Base-by-base conservation (phyloP, 2,797 vertebrate genomes). In the Lepidocolaptes lacrymiger region DNA sequence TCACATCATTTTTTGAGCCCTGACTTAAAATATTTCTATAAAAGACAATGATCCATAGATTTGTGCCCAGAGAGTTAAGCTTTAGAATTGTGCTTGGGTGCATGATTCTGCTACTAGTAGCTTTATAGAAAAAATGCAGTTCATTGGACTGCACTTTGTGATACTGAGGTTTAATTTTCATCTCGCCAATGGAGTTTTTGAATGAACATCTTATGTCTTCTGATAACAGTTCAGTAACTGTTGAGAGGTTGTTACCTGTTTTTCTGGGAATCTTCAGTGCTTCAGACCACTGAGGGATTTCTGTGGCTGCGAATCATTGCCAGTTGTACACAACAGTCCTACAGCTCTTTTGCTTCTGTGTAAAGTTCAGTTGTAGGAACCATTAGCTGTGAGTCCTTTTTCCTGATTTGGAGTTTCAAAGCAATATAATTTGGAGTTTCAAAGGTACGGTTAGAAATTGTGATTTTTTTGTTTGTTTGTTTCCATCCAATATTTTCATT, bases 261-360 rank as follows among this genome's bases (percentile, higher is more conserved):
- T 76, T 64, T 81, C 58, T 39, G 41, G 41, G 59, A 56, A 30
- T 32, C 19, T 32, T 74, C 36, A 26, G 26, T 62, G 39, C 41
- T 58, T 51, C 54, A 85, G 43, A 23, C 5, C 30, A 17, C 6
- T 76, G 72, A 69, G 59, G 39, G 12, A 17, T 4, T 5, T 27
- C 54, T 61, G 34, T 0, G 1, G 24, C 26, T 69, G 3, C 14
- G 26, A 79, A 27, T 67, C 6, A 3, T 56, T 89, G 28, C 24
- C 9, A 28, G 16, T 66, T 15, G 12, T 26, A 67, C 1, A 1
- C 0, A 1, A 17, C 44, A 58, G 28, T 58, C 32, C 37, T 83
- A 22, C 28, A 61, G 8, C 17, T 54, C 19, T 16, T 93, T 76
- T 80, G 28, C 34, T 41, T 43, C 14, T 66, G 13, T 46, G 3